phyloP scores from a whole-genome alignment of 2,113 vertebrate genomes.

The Globicephala melas region DNA sequence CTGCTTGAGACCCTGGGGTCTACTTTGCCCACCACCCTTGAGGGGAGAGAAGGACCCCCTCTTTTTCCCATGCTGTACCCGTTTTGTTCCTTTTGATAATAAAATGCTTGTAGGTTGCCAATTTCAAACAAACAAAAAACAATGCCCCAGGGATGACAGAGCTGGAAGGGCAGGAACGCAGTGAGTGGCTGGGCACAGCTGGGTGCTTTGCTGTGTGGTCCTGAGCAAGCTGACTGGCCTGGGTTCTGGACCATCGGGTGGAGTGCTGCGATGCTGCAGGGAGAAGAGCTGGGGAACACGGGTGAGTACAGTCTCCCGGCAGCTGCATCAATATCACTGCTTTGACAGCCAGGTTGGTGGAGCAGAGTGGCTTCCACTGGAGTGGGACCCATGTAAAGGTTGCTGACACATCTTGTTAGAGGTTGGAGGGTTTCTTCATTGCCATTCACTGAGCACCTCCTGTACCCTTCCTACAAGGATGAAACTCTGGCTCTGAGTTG shows the following conservation, averaged over 20 bases:
- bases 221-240: neutral
- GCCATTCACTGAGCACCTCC: neutral
- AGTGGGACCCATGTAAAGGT: no score
- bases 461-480: neutral
- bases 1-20: accelerated
- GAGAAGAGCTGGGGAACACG: no score
- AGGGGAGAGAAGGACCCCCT: neutral
- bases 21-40: no score
- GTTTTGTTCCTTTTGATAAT: slow-evolving; percentile 29
- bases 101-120: slow-evolving; percentile 19
- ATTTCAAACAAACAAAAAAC: neutral
- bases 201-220: neutral
- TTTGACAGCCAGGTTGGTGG: neutral
- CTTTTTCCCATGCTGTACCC: neutral
- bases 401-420: neutral
- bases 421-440: neutral
- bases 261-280: neutral
- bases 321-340: neutral
- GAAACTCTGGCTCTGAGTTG: neutral
- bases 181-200: neutral
- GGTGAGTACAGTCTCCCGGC: neutral
- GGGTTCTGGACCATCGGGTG: neutral
- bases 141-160: neutral
- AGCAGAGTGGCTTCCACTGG: neutral
- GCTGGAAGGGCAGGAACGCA: neutral